Base-by-base conservation (phyloP, 1,140 invertebrate genomes). In the Pachypsylla venusta region DNA sequence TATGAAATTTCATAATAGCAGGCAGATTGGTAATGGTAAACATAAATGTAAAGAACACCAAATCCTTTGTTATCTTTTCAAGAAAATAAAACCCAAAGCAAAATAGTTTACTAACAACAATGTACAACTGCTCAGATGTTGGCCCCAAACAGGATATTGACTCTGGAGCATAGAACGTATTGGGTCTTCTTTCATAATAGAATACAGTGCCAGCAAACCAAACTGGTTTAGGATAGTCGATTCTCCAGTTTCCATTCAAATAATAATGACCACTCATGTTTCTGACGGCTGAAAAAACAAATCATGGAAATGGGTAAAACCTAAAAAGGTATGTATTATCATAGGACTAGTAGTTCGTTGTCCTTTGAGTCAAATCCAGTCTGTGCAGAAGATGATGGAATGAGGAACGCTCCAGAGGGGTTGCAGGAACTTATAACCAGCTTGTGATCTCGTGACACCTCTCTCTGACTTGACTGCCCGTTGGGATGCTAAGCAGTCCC, bases 221-320 rank as follows among this genome's bases (percentile, higher is more conserved):
- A 60, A 89, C 73, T 25, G 82, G 81, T 54, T 83, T 76, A 0
- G 90, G 89, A 70, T 87, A 90, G 70, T 93, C 89, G 67, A 97
- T 94, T 66, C 83, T 79, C 81, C 89, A 95, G 69, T 95, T 87
- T 3, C 93, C 93, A 71, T 97, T 97, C 16, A 97, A 74, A 69
- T 93, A 94, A 68, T 89, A 98, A 64, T 85, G 76, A 13, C 85
- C 88, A 53, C 80, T 75, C 35, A 78, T 77, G 68, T 93, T 92
- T 64, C 93, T 78, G 42, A 96, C 76, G 16, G 92, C 89, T 89
- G 67, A 54, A 68, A 68, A 62, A n/a, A 30, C 53, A 57, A n/a
- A n/a, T n/a, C n/a, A n/a, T n/a, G n/a, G n/a, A n/a, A n/a, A n/a
- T n/a, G n/a, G n/a, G n/a, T n/a, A n/a, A n/a, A n/a, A n/a, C n/a